Conservation (phyloP, 2,113 vertebrate species). For the Oplegnathus fasciatus region DNA sequence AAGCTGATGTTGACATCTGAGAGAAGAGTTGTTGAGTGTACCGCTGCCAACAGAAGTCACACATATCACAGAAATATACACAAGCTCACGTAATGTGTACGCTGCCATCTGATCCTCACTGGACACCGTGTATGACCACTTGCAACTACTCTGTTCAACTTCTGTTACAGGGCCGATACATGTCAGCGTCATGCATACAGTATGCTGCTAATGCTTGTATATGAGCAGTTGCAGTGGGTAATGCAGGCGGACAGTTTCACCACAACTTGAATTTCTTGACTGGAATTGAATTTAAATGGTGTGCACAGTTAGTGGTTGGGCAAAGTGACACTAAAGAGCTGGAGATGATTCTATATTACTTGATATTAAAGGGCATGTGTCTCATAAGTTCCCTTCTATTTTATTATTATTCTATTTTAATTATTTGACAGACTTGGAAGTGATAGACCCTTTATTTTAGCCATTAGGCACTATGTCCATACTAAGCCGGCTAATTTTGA, state of each 20-base stretch:
- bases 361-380: too few species aligned
- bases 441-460: background rate
- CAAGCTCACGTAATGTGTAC: conserved; percentile 10
- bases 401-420: background rate
- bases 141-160: background rate
- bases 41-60: conserved; percentile 18
- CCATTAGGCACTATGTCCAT: background rate
- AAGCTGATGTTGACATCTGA: conserved; percentile 17
- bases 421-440: too few species aligned
- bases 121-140: background rate
- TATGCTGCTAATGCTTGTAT: background rate
- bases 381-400: background rate
- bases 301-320: background rate
- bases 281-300: background rate
- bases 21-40: background rate
- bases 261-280: background rate
- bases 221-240: background rate
- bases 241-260: background rate
- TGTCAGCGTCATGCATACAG: background rate
- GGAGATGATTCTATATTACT: background rate
- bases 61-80: conserved; percentile 10
- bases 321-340: background rate
- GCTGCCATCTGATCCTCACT: conserved; percentile 1
- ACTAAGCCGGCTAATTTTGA: background rate
- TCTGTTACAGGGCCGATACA: background rate